Evolutionary conservation across 2,113 vertebrate genomes (phyloP), one percentile per base, ranked within the genome.

Genomic region (Ammodytes marinus): DNA sequence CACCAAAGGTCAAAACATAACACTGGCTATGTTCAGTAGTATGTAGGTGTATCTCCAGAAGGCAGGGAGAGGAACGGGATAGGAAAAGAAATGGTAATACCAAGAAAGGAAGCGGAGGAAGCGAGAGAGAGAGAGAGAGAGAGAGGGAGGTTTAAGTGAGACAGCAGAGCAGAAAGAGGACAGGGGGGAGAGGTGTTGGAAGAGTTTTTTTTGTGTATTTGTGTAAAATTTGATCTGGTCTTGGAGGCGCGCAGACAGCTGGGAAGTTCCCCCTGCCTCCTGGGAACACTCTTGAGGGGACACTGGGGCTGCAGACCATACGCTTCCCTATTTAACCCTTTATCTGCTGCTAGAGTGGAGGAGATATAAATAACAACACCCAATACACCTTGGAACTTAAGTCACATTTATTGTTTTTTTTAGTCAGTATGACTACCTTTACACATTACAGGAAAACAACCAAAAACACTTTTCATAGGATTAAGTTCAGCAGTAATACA

Each of bases 401-500:
- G 87, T 96, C 93, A 94, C 89, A 89, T 98, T 99, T 97, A 98
- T 96, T 98, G 95, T 94, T 95, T 95, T 27, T 27, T 63, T 96
- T 96, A 95, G 89, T 95, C 97, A 96, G 95, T 74, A 94, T 93
- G 95, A 97, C 95, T 95, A 96, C 96, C 96, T 96, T 97, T 97
- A 98, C 88, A 94, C 96, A 98, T 94, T 89, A 91, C 76, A 90
- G 57, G 87, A 91, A 94, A 95, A 95, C 91, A 94, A 94, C 93
- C 88, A 88, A 77, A 27, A 86, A 93, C 90, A 93, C 86, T 93
- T 27, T 89, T 92, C 74, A 88, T 83, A 83, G 91, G 13, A 90
- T 95, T 94, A 93, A 27, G 84, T 91, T 95, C 90, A 90, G 93
- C 95, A 89, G 86, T 94, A 95, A 93, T 50, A 57, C 82, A 83